Conservation (phyloP, 2,888 invertebrate species). For the Hydrotaea cyrtoneurina region DNA sequence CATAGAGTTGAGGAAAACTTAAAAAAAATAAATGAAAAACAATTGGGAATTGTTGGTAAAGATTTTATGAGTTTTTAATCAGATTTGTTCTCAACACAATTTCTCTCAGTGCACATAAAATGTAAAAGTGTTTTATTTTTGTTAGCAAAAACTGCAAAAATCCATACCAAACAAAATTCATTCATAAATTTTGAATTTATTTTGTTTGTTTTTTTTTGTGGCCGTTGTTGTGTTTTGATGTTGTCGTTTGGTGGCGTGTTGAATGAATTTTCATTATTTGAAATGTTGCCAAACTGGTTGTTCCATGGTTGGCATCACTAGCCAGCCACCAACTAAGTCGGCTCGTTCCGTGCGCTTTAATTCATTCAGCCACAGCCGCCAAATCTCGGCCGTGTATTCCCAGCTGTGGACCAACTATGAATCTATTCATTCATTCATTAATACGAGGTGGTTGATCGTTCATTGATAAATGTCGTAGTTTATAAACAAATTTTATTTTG, state of each 20-base stretch:
- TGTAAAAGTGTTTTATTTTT: background rate
- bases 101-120: no score
- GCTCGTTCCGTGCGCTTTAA: background rate
- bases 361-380: constrained; percentile 7
- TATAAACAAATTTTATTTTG: background rate
- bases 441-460: constrained; percentile 6
- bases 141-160: background rate
- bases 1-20: no score
- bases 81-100: no score
- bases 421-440: background rate
- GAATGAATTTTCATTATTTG: constrained; percentile 53
- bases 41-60: no score
- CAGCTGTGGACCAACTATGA: background rate
- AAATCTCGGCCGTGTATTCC: background rate
- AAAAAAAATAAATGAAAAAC: no score
- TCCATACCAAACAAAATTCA: constrained; percentile 21
- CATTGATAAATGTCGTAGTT: constrained; percentile 61
- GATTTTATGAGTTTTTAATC: no score
- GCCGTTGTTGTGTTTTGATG: background rate
- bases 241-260: constrained; percentile 18
- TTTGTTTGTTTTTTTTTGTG: no score
- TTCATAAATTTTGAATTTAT: constrained; percentile 53
- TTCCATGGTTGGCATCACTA: constrained; percentile 16
- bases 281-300: constrained; percentile 57
- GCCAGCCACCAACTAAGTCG: background rate